These are phyloP conservation scores for Larimichthys polyactis DNA, from an alignment of 2,113 vertebrate species.

Conservation along the genomic window DNA sequence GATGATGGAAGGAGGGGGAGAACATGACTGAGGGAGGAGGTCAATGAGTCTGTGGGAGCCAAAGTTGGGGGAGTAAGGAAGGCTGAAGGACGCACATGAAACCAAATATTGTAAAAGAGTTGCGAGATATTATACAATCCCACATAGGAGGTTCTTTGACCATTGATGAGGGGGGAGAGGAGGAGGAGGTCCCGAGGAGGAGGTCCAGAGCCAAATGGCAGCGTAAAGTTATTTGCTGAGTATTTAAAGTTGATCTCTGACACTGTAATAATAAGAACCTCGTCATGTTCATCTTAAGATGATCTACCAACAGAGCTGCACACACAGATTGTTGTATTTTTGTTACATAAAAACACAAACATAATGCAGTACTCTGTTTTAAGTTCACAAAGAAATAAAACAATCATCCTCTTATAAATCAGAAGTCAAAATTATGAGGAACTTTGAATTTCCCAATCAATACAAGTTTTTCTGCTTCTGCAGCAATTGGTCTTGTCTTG, in stretches of 20 bases:
- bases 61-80: not conserved
- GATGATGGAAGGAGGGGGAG: slow-evolving; percentile 22
- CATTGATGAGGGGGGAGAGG: slow-evolving; percentile 55
- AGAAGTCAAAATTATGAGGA: too few relatives aligned
- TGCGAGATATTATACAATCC: slow-evolving; percentile 72
- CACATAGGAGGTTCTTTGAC: slow-evolving; percentile 80
- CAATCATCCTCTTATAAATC: not conserved
- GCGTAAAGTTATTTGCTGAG: slow-evolving; percentile 36
- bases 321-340: not conserved
- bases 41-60: slow-evolving; percentile 36
- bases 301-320: not conserved
- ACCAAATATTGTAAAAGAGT: slow-evolving; percentile 58
- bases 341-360: not conserved
- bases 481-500: too few relatives aligned
- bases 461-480: too few relatives aligned
- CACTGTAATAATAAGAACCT: slow-evolving; percentile 36
- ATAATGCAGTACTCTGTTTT: not conserved
- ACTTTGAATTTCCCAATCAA: too few relatives aligned
- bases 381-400: not conserved
- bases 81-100: slow-evolving; percentile 60
- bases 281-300: slow-evolving; percentile 5
- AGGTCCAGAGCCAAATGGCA: slow-evolving; percentile 18
- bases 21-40: slow-evolving; percentile 40
- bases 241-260: slow-evolving; percentile 32
- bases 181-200: not conserved